phyloP scores from a whole-genome alignment of 1,140 invertebrate species.

The Ceratina australensis region DNA sequence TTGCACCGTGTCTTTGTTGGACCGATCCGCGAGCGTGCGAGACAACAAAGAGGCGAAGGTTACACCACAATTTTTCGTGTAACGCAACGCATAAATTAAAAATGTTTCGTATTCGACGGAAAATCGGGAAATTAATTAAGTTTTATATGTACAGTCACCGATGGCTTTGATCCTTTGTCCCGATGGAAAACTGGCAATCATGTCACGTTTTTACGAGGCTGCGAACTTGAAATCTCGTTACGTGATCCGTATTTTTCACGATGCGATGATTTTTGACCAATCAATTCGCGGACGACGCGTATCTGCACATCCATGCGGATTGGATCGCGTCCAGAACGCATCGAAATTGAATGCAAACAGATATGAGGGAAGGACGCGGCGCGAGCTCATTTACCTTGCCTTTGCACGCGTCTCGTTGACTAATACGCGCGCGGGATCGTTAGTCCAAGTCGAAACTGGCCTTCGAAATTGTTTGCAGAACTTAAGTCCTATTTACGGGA shows the following conservation, averaged over 20 bases:
- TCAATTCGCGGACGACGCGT: neutral
- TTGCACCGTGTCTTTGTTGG: neutral
- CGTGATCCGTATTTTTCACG: conserved; percentile 4
- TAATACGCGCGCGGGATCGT: conserved; percentile 4
- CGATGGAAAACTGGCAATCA: neutral
- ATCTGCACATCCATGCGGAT: neutral
- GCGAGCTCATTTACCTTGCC: conserved; percentile 6
- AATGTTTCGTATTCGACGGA: neutral
- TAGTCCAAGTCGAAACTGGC: conserved; percentile 1
- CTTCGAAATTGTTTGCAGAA: conserved; percentile 27
- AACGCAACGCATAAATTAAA: no score
- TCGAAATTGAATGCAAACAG: conserved; percentile 14
- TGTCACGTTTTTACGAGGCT: conserved; percentile 2
- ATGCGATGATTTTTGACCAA: neutral
- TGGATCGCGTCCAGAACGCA: neutral
- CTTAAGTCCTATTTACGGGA: conserved; percentile 24
- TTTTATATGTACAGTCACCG: neutral
- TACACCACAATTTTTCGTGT: neutral
- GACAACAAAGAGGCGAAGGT: neutral
- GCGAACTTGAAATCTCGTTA: neutral
- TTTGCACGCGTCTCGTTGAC: conserved; percentile 8
- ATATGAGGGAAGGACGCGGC: neutral
- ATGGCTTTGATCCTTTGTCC: neutral
- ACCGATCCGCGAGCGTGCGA: no score
- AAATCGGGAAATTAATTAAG: neutral